Percentiles rank a stretch among this genome's conserved stretches.
These are phyloP conservation scores for Zoanthus sansibaricus DNA, from an alignment of 92 coral and sea anemone species.

Conservation along the genomic window DNA sequence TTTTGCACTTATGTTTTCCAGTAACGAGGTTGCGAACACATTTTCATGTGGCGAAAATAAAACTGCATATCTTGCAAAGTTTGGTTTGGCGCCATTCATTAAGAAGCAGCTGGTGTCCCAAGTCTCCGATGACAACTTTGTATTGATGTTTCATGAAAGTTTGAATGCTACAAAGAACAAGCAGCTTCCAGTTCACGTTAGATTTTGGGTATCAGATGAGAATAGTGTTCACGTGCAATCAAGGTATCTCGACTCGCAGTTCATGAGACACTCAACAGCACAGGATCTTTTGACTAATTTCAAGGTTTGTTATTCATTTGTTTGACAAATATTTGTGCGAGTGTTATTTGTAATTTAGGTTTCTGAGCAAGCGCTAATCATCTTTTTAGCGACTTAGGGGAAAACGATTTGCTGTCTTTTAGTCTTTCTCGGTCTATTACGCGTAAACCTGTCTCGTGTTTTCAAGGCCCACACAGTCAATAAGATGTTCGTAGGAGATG, in stretches of 20 bases:
- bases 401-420: conserved; percentile 6
- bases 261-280: conserved; percentile 4
- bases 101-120: conserved; percentile 27
- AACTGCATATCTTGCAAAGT: conserved; percentile 22
- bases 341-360: neutral
- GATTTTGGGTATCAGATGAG: neutral
- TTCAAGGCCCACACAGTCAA: neutral
- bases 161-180: neutral
- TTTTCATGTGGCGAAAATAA: conserved; percentile 10
- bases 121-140: conserved; percentile 29
- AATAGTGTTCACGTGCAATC: neutral
- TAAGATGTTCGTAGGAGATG: conserved; percentile 1
- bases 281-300: conserved; percentile 5
- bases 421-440: neutral
- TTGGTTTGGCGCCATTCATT: conserved; percentile 21
- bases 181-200: neutral
- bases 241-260: conserved; percentile 9
- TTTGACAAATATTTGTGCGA: conserved; percentile 1
- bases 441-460: conserved; percentile 1
- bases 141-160: conserved; percentile 2
- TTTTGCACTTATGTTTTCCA: conserved; percentile 19
- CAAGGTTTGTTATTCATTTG: neutral
- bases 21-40: conserved; percentile 10
- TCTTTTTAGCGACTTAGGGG: conserved; percentile 1
- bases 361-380: neutral